Base-by-base conservation (phyloP, 1,140 invertebrate species). In the Pogonomyrmex californicus region DNA sequence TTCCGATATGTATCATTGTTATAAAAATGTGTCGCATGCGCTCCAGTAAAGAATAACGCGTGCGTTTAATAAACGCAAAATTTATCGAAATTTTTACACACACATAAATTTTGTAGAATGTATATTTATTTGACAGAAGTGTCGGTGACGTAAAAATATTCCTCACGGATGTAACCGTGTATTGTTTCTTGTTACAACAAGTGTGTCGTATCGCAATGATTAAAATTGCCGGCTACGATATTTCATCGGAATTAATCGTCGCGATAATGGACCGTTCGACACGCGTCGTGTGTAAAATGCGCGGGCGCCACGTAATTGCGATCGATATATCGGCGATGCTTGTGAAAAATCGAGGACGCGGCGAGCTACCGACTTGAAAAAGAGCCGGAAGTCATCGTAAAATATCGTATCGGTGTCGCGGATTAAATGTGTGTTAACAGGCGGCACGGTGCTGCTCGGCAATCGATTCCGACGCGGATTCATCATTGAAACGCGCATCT, bases 401-500 rank as follows among this genome's bases (percentile, higher is more conserved):
- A 73, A 73, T 83, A 83, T 73, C 54, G 44, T 41, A 14, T 60
- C 36, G 54, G 51, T 58, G 54, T 76, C 79, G 68, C 79, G 79
- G 54, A 83, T 83, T 83, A 83, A 83, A 83, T 83, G 79, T 75
- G 54, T 83, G 79, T 83, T 83, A 75, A 82, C 79, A 71, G 62
- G 4, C 38, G 14, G 51, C 68, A n/a, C 54, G 54, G 38, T 4
- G 36, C 49, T 41, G 41, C 66, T 23, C 44, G 41, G 68, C 56
- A 60, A 83, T 83, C 79, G 79, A 83, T 83, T 73, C 68, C 56
- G 41, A 44, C 68, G 54, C 54, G 68, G 79, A 83, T 83, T 83
- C 79, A 83, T 83, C 79, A 83, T 83, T 83, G 79, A 75, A 83
- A 62, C 79, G 79, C 56, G 79, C 79, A 75, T 83, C 79, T 75